These are phyloP conservation scores for Araneus ventricosus DNA, from an alignment of 1,140 invertebrate genomes.

Conservation along the genomic window DNA sequence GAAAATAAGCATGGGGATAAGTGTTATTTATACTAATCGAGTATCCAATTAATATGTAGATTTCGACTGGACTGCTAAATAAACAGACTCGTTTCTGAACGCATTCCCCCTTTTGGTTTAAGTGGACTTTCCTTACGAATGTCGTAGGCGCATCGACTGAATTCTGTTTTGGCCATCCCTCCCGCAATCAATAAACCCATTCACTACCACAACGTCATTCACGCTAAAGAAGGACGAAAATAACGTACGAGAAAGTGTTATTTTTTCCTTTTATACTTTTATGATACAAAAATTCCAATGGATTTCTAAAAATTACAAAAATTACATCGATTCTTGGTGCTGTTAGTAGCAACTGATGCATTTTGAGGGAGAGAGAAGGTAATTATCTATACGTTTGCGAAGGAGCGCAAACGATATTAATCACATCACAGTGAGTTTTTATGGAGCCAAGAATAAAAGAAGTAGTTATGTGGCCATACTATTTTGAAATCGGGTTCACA, in stretches of 20 bases:
- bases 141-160: conserved; percentile 53
- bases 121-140: conserved; percentile 55
- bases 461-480: too few relatives aligned
- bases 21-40: background rate
- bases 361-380: background rate
- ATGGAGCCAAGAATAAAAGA: background rate
- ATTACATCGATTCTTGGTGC: background rate
- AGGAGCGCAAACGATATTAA: background rate
- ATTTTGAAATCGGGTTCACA: too few relatives aligned
- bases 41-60: background rate
- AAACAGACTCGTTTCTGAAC: conserved; percentile 15
- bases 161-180: conserved; percentile 49
- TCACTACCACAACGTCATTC: conserved; percentile 62
- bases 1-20: too few relatives aligned
- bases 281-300: background rate
- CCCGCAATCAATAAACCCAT: conserved; percentile 70
- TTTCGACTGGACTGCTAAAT: background rate
- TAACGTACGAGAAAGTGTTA: conserved; percentile 6
- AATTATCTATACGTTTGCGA: background rate
- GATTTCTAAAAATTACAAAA: background rate
- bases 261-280: conserved; percentile 3
- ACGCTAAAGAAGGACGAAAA: conserved; percentile 34
- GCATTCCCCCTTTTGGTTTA: conserved; percentile 3
- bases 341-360: background rate
- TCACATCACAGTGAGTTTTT: background rate